Percentiles rank a stretch among this genome's conserved stretches.
phyloP scores from a whole-genome alignment of 1,140 invertebrate species.

The Drosophila bifasciata region DNA sequence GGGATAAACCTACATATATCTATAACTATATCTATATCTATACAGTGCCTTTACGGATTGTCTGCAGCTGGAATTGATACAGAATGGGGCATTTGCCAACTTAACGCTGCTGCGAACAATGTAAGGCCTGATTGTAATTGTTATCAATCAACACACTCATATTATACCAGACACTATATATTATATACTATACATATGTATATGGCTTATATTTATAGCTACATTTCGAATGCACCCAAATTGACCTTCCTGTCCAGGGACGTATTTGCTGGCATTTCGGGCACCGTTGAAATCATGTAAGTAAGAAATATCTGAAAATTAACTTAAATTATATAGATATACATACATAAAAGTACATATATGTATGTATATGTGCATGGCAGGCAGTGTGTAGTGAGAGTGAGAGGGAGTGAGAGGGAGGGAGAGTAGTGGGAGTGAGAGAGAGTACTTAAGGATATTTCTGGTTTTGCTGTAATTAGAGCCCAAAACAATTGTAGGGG shows the following conservation, averaged over 20 bases:
- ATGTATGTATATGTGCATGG: no score
- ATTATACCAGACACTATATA: background rate
- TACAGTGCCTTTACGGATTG: slow-evolving; percentile 84
- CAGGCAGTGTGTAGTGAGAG: no score
- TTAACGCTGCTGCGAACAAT: slow-evolving; percentile 84
- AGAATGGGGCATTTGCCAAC: slow-evolving; percentile 84
- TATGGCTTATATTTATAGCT: slow-evolving; percentile 75
- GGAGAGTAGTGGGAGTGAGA: no score
- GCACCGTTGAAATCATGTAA: slow-evolving; percentile 85
- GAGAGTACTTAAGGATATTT: no score
- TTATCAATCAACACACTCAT: background rate
- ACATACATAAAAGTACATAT: no score
- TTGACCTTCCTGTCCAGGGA: slow-evolving; percentile 84
- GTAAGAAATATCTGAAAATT: slow-evolving; percentile 31
- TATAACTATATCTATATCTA: background rate
- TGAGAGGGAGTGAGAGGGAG: no score
- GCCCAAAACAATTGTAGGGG: no score
- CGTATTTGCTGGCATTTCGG: slow-evolving; percentile 84
- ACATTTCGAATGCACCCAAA: slow-evolving; percentile 85
- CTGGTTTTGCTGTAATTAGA: no score
- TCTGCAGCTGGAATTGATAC: slow-evolving; percentile 83
- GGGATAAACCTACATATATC: no score
- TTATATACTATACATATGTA: no score
- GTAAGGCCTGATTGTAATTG: slow-evolving; percentile 77
- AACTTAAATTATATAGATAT: background rate